Evolutionary conservation across 2,797 vertebrate genomes (phyloP).

Genomic region (Cyclopterus lumpus): DNA sequence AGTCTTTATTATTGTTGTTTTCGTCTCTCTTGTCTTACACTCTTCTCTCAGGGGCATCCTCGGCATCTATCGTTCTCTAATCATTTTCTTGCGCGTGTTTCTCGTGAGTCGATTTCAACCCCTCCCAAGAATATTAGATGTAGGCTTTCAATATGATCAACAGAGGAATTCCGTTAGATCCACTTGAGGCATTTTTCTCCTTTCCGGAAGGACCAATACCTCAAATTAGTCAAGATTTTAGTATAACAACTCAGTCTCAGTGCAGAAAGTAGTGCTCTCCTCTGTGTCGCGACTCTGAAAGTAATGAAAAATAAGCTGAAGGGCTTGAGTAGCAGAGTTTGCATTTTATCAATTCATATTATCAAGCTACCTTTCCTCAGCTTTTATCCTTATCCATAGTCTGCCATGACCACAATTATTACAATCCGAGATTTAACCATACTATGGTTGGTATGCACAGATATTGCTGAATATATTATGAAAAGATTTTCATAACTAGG

Average conservation of each 20-base stretch:
- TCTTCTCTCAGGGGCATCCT: neutral
- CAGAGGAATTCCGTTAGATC: neutral
- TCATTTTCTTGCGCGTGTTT: neutral
- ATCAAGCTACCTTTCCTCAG: too few species aligned
- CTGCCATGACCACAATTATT: too few species aligned
- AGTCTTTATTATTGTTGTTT: slow-evolving; percentile 22
- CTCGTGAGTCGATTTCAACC: neutral
- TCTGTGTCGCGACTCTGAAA: neutral
- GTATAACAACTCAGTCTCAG: neutral
- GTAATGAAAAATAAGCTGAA: neutral
- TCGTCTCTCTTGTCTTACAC: slow-evolving; percentile 11
- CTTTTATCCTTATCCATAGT: too few species aligned
- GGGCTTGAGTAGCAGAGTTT: neutral
- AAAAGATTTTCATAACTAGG: too few species aligned
- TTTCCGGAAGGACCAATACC: neutral
- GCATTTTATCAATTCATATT: too few species aligned
- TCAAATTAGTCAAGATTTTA: neutral
- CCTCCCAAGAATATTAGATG: neutral
- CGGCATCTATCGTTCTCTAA: slow-evolving; percentile 4
- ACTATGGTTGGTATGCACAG: too few species aligned
- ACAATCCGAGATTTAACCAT: too few species aligned
- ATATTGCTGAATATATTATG: too few species aligned
- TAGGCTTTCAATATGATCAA: neutral
- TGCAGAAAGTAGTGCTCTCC: neutral
- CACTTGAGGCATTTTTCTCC: neutral